Evolutionary conservation across 1,140 invertebrate genomes (phyloP).

Genomic region (Antheraea pernyi): DNA sequence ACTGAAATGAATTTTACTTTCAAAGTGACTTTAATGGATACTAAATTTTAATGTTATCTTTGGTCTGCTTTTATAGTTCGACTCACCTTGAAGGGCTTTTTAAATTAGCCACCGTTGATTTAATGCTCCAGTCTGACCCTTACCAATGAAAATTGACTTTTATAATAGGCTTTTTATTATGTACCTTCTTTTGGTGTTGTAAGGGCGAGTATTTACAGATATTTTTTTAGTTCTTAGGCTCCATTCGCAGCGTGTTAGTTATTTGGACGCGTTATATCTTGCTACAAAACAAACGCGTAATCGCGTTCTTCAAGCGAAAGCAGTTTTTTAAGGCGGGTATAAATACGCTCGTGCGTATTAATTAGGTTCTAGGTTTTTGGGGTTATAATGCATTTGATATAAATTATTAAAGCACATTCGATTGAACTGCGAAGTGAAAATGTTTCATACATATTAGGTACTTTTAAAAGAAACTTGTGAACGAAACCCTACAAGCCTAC

Average conservation of each 20-base stretch:
- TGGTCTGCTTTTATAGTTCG: neutral
- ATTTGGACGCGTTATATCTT: no score
- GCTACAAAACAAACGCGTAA: no score
- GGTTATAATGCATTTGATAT: neutral
- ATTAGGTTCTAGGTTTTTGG: neutral
- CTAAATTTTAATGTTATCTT: conserved; percentile 3
- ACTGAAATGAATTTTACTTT: neutral
- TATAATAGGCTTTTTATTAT: conserved; percentile 20
- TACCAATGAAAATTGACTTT: conserved; percentile 50
- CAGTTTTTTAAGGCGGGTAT: no score
- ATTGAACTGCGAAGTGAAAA: neutral
- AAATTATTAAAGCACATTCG: neutral
- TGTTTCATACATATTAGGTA: neutral
- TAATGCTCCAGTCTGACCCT: conserved; percentile 18
- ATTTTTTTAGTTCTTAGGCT: no score
- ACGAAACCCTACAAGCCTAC: conserved; percentile 34
- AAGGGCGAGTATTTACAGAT: neutral
- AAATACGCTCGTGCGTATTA: neutral
- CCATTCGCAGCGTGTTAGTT: no score
- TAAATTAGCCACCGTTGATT: conserved; percentile 18
- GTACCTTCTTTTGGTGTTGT: neutral
- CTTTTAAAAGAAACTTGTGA: conserved; percentile 25
- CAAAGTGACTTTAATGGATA: neutral
- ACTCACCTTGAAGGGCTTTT: conserved; percentile 22
- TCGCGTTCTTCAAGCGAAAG: no score